phyloP scores from a whole-genome alignment of 2,888 invertebrate species.

The Silvanus unidentatus region DNA sequence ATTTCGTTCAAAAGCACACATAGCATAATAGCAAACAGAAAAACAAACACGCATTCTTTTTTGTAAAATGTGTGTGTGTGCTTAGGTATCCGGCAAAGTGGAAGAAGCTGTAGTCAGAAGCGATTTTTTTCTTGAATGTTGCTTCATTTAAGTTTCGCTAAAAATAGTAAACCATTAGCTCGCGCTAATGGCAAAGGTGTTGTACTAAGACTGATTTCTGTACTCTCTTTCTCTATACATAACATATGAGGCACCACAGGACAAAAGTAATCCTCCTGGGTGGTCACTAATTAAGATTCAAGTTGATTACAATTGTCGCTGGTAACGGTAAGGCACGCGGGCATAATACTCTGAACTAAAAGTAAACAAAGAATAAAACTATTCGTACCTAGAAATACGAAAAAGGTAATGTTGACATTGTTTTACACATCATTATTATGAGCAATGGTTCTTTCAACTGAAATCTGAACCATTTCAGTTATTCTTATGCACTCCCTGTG shows the following conservation, averaged over 20 bases:
- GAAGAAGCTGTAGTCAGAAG: no score
- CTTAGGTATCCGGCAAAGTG: no score
- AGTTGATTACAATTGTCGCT: slow-evolving; percentile 49
- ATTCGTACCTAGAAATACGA: slow-evolving; percentile 44
- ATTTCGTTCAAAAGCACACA: no score
- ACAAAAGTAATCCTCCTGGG: slow-evolving; percentile 46
- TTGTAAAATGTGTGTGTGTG: no score
- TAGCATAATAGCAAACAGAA: no score
- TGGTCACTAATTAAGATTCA: slow-evolving; percentile 51
- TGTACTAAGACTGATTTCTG: slow-evolving; percentile 42
- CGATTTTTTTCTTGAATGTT: slow-evolving; percentile 18
- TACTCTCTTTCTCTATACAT: slow-evolving; percentile 25
- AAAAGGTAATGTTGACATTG: slow-evolving; percentile 43
- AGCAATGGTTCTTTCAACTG: slow-evolving; percentile 39
- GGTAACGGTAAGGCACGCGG: slow-evolving; percentile 46
- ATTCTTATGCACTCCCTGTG: slow-evolving; percentile 40
- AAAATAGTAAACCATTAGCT: slow-evolving; percentile 46
- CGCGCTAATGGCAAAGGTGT: slow-evolving; percentile 46
- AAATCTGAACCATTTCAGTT: slow-evolving; percentile 48
- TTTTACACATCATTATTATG: slow-evolving; percentile 43
- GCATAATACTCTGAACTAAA: slow-evolving; percentile 1
- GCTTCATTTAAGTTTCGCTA: slow-evolving; percentile 23
- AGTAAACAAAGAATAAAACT: slow-evolving; percentile 24
- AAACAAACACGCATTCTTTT: no score
- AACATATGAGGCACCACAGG: slow-evolving; percentile 14